Evolutionary conservation across 2,113 vertebrate genomes (phyloP).

Genomic region (Calidris pygmaea): DNA sequence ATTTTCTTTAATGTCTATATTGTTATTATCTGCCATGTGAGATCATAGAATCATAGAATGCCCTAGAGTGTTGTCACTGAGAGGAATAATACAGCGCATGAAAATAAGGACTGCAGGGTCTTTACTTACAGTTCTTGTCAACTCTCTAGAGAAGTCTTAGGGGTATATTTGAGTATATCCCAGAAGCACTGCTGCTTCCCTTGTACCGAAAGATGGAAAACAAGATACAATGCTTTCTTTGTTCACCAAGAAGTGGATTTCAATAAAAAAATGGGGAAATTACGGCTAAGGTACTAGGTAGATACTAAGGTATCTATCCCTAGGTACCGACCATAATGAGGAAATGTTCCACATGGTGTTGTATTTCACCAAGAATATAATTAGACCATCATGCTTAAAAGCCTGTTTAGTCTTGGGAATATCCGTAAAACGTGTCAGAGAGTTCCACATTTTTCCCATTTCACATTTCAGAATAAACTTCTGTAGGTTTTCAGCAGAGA

Average conservation of each 20-base stretch:
- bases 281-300: background rate
- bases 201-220: background rate
- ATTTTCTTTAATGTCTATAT: background rate
- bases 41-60: background rate
- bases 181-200: background rate
- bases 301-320: too few species aligned
- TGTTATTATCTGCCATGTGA: background rate
- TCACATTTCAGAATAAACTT: background rate
- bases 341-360: background rate
- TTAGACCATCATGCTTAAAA: background rate
- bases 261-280: background rate
- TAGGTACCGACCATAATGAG: background rate
- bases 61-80: background rate
- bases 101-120: background rate
- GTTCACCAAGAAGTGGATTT: background rate
- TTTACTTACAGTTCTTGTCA: background rate
- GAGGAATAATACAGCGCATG: background rate
- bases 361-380: background rate
- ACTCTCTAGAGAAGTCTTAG: background rate
- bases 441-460: background rate
- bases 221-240: background rate
- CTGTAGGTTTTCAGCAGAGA: background rate
- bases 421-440: accelerated
- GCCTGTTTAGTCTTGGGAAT: background rate
- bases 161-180: background rate